Base-by-base conservation (phyloP, 2,888 invertebrate genomes). In the Cephus runcator region DNA sequence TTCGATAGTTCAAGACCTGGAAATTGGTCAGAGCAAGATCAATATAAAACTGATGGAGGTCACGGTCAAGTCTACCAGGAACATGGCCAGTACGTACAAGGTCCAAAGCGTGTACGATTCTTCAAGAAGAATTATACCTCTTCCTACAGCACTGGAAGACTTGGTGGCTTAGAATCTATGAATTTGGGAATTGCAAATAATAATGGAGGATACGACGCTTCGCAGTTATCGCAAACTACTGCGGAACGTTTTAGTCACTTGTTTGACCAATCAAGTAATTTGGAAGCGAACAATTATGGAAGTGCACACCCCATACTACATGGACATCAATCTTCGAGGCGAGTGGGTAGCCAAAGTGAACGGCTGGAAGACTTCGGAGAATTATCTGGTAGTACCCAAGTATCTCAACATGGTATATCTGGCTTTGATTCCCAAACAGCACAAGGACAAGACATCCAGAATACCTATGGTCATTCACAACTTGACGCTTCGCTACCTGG, bases 21-120 rank as follows among this genome's bases (percentile, higher is more conserved):
- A 30, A 90, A 83, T 34, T 90, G 90, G 90, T 82, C 84, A 0
- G 89, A 89, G 68, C 85, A 84, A 35, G 88, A 90, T 76, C 83
- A 87, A 12, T 89, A 86, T 75, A 80, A 81, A n/a, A 84, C 87
- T 3, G 83, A 88, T 40, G 83, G 84, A 75, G 88, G 89, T n/a
- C 82, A 80, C 23, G 89, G 88, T 9, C 81, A 85, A 73, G 85
- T 88, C 75, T 83, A 84, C 35, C 88, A 89, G 81, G 85, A 87
- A 71, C 83, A 82, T 4, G 88, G 88, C 1, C 89, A 89, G 77
- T 75, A 81, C 0, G 85, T 84, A 6, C 79, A 34, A n/a, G 82
- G 80, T 4, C 77, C 79, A 34, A 69, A 33, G 31, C 79, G 80
- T 23, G 76, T 81, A 3, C 79, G 77, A 36, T 82, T 77, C 34